These are phyloP conservation scores for Ophiothrix spiculata DNA, from an alignment of 35 echinoderm and acorn worm species.

Conservation along the genomic window DNA sequence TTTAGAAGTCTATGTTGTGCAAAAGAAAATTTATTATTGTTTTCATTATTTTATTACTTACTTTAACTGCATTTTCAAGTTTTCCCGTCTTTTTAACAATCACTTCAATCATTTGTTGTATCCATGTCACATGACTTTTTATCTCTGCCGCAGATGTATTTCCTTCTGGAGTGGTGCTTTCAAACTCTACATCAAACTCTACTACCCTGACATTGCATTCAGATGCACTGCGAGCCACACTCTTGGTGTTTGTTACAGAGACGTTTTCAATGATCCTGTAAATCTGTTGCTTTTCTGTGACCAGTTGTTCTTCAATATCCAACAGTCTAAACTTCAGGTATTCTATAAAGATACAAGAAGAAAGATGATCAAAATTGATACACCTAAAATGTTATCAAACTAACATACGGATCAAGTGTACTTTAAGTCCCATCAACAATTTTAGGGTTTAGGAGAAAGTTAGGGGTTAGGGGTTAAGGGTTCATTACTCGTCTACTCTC, in stretches of 20 bases:
- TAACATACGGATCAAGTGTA: too few relatives aligned
- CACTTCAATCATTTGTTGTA: background rate
- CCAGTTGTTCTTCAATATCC: background rate
- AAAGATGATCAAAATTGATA: too few relatives aligned
- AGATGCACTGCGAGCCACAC: background rate
- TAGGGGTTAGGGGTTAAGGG: too few relatives aligned
- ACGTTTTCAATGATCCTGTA: background rate
- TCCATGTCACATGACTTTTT: background rate
- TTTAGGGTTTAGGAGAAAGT: too few relatives aligned
- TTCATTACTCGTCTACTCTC: too few relatives aligned
- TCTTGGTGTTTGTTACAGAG: background rate
- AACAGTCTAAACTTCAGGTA: background rate
- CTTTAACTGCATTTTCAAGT: background rate
- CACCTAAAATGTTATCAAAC: too few relatives aligned
- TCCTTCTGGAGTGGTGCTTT: background rate
- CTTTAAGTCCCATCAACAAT: too few relatives aligned
- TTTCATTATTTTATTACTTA: too few relatives aligned
- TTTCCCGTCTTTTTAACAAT: background rate
- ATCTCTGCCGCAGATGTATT: background rate
- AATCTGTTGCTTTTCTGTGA: background rate
- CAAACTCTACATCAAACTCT: background rate
- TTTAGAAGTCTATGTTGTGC: too few relatives aligned
- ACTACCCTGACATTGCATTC: background rate
- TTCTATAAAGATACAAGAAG: background rate
- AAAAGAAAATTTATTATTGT: too few relatives aligned